These are phyloP conservation scores for Tichodroma muraria DNA, from an alignment of 2,113 vertebrate genomes.

Conservation along the genomic window DNA sequence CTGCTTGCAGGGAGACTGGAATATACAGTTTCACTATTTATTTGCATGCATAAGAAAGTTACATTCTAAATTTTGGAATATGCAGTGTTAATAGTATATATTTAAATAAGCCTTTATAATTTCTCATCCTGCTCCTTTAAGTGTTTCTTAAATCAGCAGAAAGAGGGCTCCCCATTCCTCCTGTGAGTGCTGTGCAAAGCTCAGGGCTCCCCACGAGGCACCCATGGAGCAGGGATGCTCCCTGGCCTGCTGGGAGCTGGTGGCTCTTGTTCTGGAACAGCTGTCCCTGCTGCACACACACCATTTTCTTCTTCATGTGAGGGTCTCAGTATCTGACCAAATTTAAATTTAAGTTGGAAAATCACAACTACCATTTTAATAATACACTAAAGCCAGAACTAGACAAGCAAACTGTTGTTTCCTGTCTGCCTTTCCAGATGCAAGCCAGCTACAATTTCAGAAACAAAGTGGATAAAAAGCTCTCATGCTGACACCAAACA, in stretches of 20 bases:
- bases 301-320: accelerated
- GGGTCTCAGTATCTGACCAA: background rate
- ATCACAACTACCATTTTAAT: background rate
- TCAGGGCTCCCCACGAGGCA: background rate
- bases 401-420: background rate
- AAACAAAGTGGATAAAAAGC: background rate
- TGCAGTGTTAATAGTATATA: background rate
- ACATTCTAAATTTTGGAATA: background rate
- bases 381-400: background rate
- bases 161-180: background rate
- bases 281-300: background rate
- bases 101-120: background rate
- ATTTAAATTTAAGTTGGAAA: background rate
- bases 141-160: background rate
- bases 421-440: background rate
- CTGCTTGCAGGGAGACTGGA: background rate
- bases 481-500: background rate
- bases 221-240: background rate
- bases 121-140: background rate
- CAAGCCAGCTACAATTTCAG: background rate
- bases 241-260: background rate
- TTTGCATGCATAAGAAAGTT: background rate
- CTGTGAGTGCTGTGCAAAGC: background rate
- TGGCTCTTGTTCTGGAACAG: background rate
- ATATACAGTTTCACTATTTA: background rate